Conservation (phyloP, 2,797 vertebrate genomes). For the Alexandromys oeconomus region DNA sequence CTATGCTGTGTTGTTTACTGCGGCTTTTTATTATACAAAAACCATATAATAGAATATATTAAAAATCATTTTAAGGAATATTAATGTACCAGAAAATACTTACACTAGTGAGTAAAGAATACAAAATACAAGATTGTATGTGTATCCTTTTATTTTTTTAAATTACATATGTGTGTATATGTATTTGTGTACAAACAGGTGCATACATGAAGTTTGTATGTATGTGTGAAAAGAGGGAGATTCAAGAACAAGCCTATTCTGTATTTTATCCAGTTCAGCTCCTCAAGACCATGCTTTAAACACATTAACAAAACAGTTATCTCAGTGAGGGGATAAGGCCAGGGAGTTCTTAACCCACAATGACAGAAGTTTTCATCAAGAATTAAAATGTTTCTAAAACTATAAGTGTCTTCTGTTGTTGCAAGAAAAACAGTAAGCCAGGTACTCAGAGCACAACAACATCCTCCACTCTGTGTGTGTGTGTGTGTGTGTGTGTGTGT, state of each 20-base stretch:
- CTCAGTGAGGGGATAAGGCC: constrained; percentile 19
- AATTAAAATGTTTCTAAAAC: constrained; percentile 50
- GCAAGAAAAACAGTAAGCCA: constrained; percentile 17
- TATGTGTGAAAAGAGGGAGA: background rate
- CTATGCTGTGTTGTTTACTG: background rate
- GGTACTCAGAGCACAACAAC: background rate
- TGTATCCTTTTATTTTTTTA: constrained; percentile 2
- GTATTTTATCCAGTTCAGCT: constrained; percentile 6
- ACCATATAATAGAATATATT: background rate
- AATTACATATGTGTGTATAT: background rate
- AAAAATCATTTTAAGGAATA: constrained; percentile 31
- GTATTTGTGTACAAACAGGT: background rate
- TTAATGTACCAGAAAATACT: constrained; percentile 8
- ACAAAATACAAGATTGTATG: constrained; percentile 27
- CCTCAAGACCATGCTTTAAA: constrained; percentile 51
- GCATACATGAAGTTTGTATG: background rate
- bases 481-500: background rate
- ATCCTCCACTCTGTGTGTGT: background rate
- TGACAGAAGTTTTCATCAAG: constrained; percentile 10
- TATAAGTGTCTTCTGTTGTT: constrained; percentile 15
- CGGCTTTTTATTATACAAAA: background rate
- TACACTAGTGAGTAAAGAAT: constrained; percentile 32
- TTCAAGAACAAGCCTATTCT: background rate
- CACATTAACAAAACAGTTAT: background rate
- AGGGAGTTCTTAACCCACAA: background rate